A percentile compares a stretch with the other conserved stretches of the same genome.
phyloP scores from a whole-genome alignment of 1,140 invertebrate genomes.

The Teleogryllus occipitalis region DNA sequence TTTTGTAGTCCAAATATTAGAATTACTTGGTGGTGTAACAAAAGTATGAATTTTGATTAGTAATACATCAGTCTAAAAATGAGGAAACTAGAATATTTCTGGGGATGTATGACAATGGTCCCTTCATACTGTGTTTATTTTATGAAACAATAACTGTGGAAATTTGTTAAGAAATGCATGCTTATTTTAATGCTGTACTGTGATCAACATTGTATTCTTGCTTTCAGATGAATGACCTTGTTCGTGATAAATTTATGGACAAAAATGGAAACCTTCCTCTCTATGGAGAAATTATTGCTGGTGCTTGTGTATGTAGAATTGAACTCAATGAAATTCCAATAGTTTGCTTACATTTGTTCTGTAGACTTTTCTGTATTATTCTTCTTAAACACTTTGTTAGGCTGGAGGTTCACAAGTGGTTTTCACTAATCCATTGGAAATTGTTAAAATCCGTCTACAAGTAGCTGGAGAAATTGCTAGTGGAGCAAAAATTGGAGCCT shows the following conservation, averaged over 20 bases:
- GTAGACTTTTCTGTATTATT: background rate
- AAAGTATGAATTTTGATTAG: too few relatives aligned
- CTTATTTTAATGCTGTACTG: too few relatives aligned
- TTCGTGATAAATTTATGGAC: slow-evolving; percentile 89
- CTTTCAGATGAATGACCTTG: slow-evolving; percentile 79
- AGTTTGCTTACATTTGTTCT: background rate
- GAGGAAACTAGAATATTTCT: too few relatives aligned
- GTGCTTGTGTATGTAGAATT: slow-evolving; percentile 74
- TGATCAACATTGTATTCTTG: slow-evolving; percentile 15
- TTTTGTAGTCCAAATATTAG: too few relatives aligned
- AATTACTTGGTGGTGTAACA: too few relatives aligned
- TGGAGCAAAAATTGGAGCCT: slow-evolving; percentile 70
- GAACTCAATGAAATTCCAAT: slow-evolving; percentile 15
- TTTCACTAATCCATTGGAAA: slow-evolving; percentile 98
- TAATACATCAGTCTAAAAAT: too few relatives aligned
- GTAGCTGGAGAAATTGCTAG: slow-evolving; percentile 94
- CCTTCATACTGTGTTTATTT: too few relatives aligned
- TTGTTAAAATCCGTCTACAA: slow-evolving; percentile 97
- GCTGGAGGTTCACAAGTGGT: slow-evolving; percentile 88
- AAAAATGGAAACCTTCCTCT: slow-evolving; percentile 79
- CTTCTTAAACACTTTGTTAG: slow-evolving; percentile 39
- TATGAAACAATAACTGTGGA: too few relatives aligned
- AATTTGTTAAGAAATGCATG: too few relatives aligned
- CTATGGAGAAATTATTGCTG: slow-evolving; percentile 82
- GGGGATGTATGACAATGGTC: too few relatives aligned